Base-by-base conservation (phyloP, 2,797 vertebrate genomes). In the Trichosurus vulpecula region DNA sequence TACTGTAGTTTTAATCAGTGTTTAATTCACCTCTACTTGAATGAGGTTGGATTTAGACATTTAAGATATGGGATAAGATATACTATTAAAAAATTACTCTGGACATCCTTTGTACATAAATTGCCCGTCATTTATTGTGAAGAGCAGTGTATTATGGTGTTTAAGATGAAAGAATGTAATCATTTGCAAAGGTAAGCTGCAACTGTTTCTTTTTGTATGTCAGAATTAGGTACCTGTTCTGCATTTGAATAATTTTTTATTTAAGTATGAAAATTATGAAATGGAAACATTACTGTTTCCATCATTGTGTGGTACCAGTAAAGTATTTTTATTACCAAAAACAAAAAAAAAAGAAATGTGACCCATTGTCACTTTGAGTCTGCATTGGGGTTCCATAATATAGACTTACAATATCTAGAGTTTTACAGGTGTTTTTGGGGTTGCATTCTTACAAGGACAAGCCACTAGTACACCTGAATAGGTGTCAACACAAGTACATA, bases 71-170 rank as follows among this genome's bases (percentile, higher is more conserved):
- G 94, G 94, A 97, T 96, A 57, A 30, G 56, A 54, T 98, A 66
- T 47, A 96, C 94, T 98, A 94, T 98, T 96, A 96, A 97, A 54
- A 53, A 98, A 95, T 97, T 97, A 91, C 98, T 98, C 96, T 87
- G 89, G 96, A 95, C 94, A 96, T 97, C 97, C 98, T 96, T 98
- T 98, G 97, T 98, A 98, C 47, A 97, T 96, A 98, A 93, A 98
- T 97, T 96, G 97, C 98, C 96, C 98, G 97, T 98, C 98, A 98
- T 98, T 98, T 98, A 98, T 98, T 98, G 96, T 98, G 96, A 98
- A 98, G 95, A 98, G 94, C 94, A 91, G 92, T 98, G 96, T 98
- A 54, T 95, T 98, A 95, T 96, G 95, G 97, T 98, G 98, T 97
- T 98, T 97, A 96, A 98, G 95, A 52, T 97, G 95, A 97, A 97